Percentiles rank a stretch among this genome's conserved stretches.
Conservation (phyloP, 2,888 invertebrate species). For the Laspeyria flexula region DNA sequence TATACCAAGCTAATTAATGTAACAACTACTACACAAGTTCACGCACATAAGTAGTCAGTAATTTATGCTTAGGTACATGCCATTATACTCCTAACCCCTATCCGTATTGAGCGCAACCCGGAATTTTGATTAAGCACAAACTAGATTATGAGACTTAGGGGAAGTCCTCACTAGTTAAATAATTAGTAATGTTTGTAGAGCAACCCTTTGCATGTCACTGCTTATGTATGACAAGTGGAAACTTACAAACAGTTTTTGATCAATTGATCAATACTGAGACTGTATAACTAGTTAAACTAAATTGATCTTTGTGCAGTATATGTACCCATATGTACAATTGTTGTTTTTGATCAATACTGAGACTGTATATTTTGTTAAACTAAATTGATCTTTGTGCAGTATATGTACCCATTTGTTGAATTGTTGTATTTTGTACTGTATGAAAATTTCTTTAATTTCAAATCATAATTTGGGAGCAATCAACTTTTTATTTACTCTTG, state of each 20-base stretch:
- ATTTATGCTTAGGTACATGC: slow-evolving; percentile 61
- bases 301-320: no score
- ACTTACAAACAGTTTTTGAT: not conserved
- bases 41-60: slow-evolving; percentile 48
- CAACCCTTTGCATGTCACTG: not conserved
- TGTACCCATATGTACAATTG: no score
- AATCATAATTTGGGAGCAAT: no score
- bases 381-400: no score
- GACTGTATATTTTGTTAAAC: no score
- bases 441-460: no score
- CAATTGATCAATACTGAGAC: no score
- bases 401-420: no score
- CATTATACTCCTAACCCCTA: slow-evolving; percentile 58
- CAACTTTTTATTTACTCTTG: no score
- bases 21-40: slow-evolving; percentile 33
- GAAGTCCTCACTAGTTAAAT: slow-evolving; percentile 5
- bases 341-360: no score
- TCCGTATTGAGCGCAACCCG: slow-evolving; percentile 71
- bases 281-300: no score
- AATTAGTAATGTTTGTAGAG: not conserved
- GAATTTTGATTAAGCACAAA: slow-evolving; percentile 81
- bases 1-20: slow-evolving; percentile 43
- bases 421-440: no score
- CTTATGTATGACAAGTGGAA: not conserved
- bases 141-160: slow-evolving; percentile 64